A percentile compares a stretch with the other conserved stretches of the same genome.
Evolutionary conservation across 2,113 vertebrate genomes (phyloP).

Genomic region (Bucco capensis): DNA sequence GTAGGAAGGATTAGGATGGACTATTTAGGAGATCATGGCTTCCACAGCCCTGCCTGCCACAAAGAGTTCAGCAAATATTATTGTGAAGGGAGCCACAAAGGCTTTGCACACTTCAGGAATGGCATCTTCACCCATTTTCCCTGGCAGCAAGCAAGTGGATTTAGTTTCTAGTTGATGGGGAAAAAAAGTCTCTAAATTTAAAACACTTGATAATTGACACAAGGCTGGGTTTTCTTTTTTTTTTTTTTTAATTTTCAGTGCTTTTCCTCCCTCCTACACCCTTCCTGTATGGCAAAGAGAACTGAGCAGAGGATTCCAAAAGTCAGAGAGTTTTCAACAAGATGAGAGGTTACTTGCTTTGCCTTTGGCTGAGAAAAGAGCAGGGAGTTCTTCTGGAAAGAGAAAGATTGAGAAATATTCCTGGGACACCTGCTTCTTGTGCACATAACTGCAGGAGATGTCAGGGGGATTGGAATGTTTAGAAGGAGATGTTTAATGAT

Average conservation of each 20-base stretch:
- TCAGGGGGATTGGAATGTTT: neutral
- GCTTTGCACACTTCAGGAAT: slow-evolving; percentile 56
- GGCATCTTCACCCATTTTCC: slow-evolving; percentile 50
- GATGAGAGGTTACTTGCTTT: neutral
- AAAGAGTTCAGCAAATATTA: slow-evolving; percentile 69
- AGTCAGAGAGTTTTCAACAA: slow-evolving; percentile 28
- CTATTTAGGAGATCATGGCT: slow-evolving; percentile 71
- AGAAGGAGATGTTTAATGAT: neutral
- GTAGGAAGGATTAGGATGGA: slow-evolving; percentile 67
- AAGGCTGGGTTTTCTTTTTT: slow-evolving; percentile 22
- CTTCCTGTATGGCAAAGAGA: slow-evolving; percentile 37
- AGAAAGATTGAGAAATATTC: neutral
- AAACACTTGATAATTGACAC: slow-evolving; percentile 49
- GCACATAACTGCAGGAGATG: neutral
- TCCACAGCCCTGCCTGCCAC: slow-evolving; percentile 57
- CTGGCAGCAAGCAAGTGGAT: slow-evolving; percentile 31
- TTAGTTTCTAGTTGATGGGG: slow-evolving; percentile 52
- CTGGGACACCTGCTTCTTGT: neutral
- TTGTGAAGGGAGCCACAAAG: slow-evolving; percentile 68
- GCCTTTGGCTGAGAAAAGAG: slow-evolving; percentile 19
- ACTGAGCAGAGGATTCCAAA: slow-evolving; percentile 32
- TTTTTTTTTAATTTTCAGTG: too few relatives aligned
- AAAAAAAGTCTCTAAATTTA: slow-evolving; percentile 53
- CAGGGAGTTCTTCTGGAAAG: neutral
- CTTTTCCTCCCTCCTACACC: slow-evolving; percentile 21